Evolutionary conservation across 2,797 vertebrate genomes (phyloP).

Genomic region (Danio choprae): DNA sequence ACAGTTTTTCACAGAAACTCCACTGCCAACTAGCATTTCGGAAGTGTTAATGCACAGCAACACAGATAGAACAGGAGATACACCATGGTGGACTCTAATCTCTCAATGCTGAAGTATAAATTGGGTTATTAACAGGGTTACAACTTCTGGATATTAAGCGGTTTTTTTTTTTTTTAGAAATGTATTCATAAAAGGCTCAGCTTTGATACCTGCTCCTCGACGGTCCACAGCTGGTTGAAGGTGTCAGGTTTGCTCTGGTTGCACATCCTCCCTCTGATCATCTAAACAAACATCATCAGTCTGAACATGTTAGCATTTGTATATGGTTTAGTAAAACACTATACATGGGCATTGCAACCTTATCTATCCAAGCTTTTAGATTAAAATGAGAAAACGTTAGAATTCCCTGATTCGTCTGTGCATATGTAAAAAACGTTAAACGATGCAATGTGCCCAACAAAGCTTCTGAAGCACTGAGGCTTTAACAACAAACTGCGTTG

Average conservation of each 20-base stretch:
- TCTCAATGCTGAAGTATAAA: no score
- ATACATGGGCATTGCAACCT: neutral
- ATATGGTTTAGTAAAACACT: neutral
- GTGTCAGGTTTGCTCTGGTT: constrained; percentile 96
- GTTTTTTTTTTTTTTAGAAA: no score
- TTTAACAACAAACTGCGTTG: no score
- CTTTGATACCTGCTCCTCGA: constrained; percentile 92
- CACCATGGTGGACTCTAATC: no score
- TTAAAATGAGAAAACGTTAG: neutral
- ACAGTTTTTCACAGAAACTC: no score
- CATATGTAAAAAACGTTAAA: no score
- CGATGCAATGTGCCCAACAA: no score
- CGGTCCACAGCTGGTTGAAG: constrained; percentile 98
- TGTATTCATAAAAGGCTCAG: neutral
- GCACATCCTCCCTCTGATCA: constrained; percentile 94
- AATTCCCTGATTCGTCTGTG: no score
- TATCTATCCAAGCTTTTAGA: neutral
- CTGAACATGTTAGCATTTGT: constrained; percentile 37
- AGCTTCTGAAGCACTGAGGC: no score
- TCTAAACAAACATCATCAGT: constrained; percentile 72
- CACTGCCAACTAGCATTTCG: no score
- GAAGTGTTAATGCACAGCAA: no score
- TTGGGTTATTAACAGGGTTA: neutral
- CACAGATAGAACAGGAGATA: no score
- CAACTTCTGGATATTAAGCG: neutral